Conservation (phyloP, 1,140 invertebrate species). For the Penaeus indicus region DNA sequence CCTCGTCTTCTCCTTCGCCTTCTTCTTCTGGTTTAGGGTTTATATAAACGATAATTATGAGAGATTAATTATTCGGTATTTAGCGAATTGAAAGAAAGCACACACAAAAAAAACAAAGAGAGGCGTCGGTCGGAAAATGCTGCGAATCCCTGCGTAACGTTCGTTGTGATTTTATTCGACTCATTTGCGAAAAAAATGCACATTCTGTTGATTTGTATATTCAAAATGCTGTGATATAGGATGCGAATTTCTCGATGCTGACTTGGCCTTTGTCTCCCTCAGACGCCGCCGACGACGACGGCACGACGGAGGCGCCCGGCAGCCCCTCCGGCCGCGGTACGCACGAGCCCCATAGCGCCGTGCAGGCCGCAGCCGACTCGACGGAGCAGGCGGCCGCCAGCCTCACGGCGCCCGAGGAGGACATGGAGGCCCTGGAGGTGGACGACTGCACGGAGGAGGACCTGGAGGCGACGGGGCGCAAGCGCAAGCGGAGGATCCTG, state of each 20-base stretch:
- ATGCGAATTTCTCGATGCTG: not conserved
- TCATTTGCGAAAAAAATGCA: too few species aligned
- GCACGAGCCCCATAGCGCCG: slow-evolving; percentile 32
- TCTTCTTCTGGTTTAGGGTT: too few species aligned
- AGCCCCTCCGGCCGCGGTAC: not conserved
- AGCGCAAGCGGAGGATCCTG: slow-evolving; percentile 94
- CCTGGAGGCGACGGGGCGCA: slow-evolving; percentile 70
- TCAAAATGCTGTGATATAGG: not conserved
- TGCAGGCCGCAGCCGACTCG: slow-evolving; percentile 64
- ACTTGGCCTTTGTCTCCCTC: too few species aligned
- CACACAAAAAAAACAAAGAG: too few species aligned
- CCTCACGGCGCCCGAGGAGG: slow-evolving; percentile 49
- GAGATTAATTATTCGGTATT: too few species aligned
- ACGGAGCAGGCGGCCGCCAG: slow-evolving; percentile 52
- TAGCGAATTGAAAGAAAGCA: too few species aligned
- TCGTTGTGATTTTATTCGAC: too few species aligned
- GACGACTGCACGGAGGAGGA: slow-evolving; percentile 60
- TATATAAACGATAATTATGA: too few species aligned
- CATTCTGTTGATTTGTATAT: not conserved
- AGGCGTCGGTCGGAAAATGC: too few species aligned
- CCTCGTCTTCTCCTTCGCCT: not conserved
- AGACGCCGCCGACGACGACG: not conserved
- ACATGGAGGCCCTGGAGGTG: slow-evolving; percentile 58
- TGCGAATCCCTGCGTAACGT: too few species aligned
- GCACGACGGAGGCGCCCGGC: not conserved